phyloP scores from a whole-genome alignment of 2,113 vertebrate genomes.

The Dicrurus megarhynchus region DNA sequence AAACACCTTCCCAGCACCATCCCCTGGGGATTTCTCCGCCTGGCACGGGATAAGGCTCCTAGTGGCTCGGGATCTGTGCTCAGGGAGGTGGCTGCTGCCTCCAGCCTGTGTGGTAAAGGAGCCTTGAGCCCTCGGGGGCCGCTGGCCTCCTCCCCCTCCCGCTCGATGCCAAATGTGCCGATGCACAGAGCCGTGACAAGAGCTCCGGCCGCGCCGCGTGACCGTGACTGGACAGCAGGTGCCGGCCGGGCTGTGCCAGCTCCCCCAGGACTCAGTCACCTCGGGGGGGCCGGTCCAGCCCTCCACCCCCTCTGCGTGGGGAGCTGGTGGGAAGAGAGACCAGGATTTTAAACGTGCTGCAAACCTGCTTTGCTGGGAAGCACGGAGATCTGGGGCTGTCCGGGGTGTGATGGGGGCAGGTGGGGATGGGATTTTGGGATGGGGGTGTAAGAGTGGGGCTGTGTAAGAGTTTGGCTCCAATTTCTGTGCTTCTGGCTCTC shows the following conservation, averaged over 20 bases:
- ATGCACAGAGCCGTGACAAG: background rate
- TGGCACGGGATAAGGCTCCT: background rate
- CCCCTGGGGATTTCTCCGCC: background rate
- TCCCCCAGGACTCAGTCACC: background rate
- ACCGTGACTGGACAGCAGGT: background rate
- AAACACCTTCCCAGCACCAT: background rate
- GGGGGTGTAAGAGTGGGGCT: background rate
- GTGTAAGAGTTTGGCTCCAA: fast-evolving
- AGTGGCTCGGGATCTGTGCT: background rate
- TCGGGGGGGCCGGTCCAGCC: fast-evolving
- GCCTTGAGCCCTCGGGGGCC: background rate
- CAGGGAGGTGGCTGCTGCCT: background rate
- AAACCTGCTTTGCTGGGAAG: background rate
- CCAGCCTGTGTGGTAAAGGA: background rate
- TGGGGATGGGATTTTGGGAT: background rate
- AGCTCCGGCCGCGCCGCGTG: background rate
- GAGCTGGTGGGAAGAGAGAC: background rate
- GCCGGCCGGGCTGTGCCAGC: background rate
- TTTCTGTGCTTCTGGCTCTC: background rate
- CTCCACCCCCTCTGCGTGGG: fast-evolving
- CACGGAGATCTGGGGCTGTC: background rate
- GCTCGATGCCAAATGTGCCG: fast-evolving
- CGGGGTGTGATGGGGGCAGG: fast-evolving
- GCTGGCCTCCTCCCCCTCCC: background rate
- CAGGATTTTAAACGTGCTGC: fast-evolving